phyloP scores from a whole-genome alignment of 2,797 vertebrate species.

The Avahi laniger region DNA sequence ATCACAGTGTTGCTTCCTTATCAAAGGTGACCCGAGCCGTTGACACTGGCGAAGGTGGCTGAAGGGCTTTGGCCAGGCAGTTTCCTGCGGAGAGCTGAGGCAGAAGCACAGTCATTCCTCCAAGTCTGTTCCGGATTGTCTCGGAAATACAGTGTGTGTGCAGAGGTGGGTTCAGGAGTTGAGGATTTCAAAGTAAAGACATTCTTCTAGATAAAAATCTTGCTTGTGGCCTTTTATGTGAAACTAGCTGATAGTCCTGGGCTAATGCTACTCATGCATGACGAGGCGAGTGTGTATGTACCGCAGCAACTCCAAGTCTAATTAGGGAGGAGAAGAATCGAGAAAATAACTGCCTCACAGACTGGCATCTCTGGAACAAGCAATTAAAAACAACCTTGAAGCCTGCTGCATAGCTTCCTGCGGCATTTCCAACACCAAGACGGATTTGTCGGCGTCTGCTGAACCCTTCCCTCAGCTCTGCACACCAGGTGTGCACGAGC shows the following conservation, averaged over 20 bases:
- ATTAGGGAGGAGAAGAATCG: background rate
- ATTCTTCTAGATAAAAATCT: background rate
- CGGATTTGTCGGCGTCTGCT: background rate
- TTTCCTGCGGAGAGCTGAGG: background rate
- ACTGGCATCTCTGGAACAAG: background rate
- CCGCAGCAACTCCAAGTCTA: background rate
- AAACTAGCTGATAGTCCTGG: background rate
- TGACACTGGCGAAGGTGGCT: fast-evolving
- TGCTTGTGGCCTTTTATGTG: background rate
- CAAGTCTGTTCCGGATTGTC: fast-evolving
- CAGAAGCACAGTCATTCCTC: fast-evolving
- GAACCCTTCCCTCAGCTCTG: fast-evolving
- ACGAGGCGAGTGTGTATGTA: background rate
- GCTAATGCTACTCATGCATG: constrained; percentile 14
- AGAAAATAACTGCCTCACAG: background rate
- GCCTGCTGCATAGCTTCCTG: background rate
- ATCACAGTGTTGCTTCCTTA: fast-evolving
- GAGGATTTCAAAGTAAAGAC: background rate
- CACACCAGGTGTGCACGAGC: fast-evolving
- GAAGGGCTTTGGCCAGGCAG: fast-evolving
- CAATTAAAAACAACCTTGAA: background rate
- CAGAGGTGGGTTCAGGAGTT: no score
- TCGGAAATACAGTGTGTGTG: fast-evolving
- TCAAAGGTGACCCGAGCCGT: fast-evolving
- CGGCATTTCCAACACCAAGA: background rate